Evolutionary conservation across 2,888 invertebrate genomes (phyloP).

Genomic region (Tipula unca): DNA sequence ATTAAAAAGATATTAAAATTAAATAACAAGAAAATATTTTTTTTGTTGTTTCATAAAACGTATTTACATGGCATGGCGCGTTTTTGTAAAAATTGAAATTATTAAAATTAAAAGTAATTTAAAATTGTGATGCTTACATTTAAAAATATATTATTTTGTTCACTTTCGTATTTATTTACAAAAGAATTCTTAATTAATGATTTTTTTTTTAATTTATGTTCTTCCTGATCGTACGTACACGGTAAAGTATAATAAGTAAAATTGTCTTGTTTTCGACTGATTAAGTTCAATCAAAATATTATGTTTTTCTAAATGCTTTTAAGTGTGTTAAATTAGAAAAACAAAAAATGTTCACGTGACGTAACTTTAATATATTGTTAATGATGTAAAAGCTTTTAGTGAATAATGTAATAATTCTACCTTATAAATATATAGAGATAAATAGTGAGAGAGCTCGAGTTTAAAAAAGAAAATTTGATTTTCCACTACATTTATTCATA

Average conservation of each 20-base stretch:
- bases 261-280: background rate
- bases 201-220: background rate
- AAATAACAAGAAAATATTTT: background rate
- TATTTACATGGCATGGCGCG: constrained; percentile 1
- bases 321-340: background rate
- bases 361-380: background rate
- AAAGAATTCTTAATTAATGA: background rate
- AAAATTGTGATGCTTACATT: background rate
- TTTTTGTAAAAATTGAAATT: background rate
- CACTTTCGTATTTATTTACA: background rate
- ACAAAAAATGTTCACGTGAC: background rate
- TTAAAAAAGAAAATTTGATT: background rate
- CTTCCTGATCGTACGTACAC: background rate
- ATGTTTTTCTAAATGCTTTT: background rate
- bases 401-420: too few relatives aligned
- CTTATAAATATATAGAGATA: too few relatives aligned
- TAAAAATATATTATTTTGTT: background rate
- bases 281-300: background rate
- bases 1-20: background rate
- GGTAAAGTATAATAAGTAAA: background rate
- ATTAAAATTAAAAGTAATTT: background rate
- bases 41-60: background rate
- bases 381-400: background rate
- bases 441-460: too few relatives aligned
- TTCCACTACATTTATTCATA: background rate